These are phyloP conservation scores for Octodonta nipae DNA, from an alignment of 2,888 invertebrate genomes.

Conservation along the genomic window DNA sequence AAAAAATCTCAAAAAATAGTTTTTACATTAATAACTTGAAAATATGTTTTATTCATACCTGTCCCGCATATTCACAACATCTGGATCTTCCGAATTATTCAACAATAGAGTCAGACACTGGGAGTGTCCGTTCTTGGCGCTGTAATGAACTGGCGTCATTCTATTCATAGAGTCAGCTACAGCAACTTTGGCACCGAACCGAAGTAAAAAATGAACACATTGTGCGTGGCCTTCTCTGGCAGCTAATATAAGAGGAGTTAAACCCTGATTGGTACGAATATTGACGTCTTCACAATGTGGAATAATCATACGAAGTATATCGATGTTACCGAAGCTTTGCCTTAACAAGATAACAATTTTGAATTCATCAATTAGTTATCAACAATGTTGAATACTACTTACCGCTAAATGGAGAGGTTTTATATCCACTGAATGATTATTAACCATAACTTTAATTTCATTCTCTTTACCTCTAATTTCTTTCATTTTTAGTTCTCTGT, in stretches of 20 bases:
- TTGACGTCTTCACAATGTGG: slow-evolving; percentile 43
- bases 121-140: slow-evolving; percentile 40
- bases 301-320: slow-evolving; percentile 41
- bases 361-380: neutral
- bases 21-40: too few species aligned
- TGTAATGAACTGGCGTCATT: slow-evolving; percentile 32
- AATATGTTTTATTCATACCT: too few species aligned
- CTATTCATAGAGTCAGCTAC: slow-evolving; percentile 32
- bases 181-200: slow-evolving; percentile 42
- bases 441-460: slow-evolving; percentile 8
- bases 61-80: slow-evolving; percentile 36
- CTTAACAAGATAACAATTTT: too few species aligned
- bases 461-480: slow-evolving; percentile 10
- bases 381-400: too few species aligned
- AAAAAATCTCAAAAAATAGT: too few species aligned
- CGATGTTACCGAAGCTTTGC: slow-evolving; percentile 43
- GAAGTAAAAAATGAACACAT: slow-evolving; percentile 42
- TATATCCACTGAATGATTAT: slow-evolving; percentile 22
- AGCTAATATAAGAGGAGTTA: slow-evolving; percentile 46
- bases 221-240: slow-evolving; percentile 42
- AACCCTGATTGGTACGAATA: slow-evolving; percentile 39
- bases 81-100: slow-evolving; percentile 36
- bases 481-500: slow-evolving; percentile 24
- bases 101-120: slow-evolving; percentile 41
- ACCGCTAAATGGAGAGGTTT: slow-evolving; percentile 48